phyloP scores from a whole-genome alignment of 2,888 invertebrate species.

The Trissolcus brochymenae region DNA sequence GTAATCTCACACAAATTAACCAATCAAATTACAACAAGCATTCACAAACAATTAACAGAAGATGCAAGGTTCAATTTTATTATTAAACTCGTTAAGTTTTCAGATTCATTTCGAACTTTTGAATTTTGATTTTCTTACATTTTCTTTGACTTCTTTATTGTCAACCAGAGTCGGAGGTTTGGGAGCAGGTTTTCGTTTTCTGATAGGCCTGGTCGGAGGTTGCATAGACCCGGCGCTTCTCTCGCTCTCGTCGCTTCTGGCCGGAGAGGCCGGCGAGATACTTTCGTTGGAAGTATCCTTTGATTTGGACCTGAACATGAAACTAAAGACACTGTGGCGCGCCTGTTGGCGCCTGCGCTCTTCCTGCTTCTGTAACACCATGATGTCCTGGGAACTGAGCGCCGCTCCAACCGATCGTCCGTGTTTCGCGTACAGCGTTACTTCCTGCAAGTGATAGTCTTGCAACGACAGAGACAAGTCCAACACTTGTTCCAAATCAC shows the following conservation, averaged over 20 bases:
- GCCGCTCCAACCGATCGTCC: slow-evolving; percentile 75
- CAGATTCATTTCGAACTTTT: too few species aligned
- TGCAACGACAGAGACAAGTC: slow-evolving; percentile 79
- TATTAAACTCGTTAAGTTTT: too few species aligned
- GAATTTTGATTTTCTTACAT: slow-evolving; percentile 9
- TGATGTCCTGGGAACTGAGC: slow-evolving; percentile 78
- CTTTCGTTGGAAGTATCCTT: slow-evolving; percentile 77
- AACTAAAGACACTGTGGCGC: slow-evolving; percentile 78
- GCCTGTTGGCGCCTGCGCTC: slow-evolving; percentile 78
- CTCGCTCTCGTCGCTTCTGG: slow-evolving; percentile 80
- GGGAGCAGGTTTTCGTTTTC: slow-evolving; percentile 80
- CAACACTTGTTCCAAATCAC: slow-evolving; percentile 80
- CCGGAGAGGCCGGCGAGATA: slow-evolving; percentile 79
- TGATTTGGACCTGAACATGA: slow-evolving; percentile 76
- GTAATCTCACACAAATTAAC: too few species aligned
- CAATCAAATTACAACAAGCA: too few species aligned
- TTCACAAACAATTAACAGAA: too few species aligned
- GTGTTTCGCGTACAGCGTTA: slow-evolving; percentile 79
- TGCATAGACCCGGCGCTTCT: slow-evolving; percentile 60
- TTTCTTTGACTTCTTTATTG: slow-evolving; percentile 12
- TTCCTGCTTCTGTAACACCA: slow-evolving; percentile 79
- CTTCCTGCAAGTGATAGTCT: slow-evolving; percentile 82
- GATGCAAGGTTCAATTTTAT: too few species aligned
- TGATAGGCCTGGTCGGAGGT: slow-evolving; percentile 77
- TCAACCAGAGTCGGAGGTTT: slow-evolving; percentile 76